Evolutionary conservation across 2,888 invertebrate genomes (phyloP).

Genomic region (Pinctada fucata): DNA sequence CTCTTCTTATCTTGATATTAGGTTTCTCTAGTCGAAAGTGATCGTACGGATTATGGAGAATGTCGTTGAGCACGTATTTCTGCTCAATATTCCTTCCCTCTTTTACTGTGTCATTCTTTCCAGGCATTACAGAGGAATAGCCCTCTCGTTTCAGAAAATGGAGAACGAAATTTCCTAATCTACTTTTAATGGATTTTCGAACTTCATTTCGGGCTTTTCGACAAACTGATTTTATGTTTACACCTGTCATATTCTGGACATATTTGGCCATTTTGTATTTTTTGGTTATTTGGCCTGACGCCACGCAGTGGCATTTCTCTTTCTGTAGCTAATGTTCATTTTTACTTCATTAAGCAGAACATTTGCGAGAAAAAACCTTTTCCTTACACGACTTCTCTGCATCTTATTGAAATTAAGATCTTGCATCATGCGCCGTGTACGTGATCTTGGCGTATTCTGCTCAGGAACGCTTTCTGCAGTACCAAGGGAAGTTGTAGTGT

Average conservation of each 20-base stretch:
- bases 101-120: not conserved
- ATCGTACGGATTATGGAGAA: not conserved
- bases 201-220: not conserved
- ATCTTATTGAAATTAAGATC: not conserved
- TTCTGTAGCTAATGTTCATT: not conserved
- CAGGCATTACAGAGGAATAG: not conserved
- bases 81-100: not conserved
- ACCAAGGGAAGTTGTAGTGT: not conserved
- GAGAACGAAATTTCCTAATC: not conserved
- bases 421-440: not conserved
- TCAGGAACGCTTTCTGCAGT: not conserved
- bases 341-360: not conserved
- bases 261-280: not conserved
- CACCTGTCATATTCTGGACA: not conserved
- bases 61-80: not conserved
- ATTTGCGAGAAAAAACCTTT: not conserved
- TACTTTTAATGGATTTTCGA: constrained; percentile 11
- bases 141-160: constrained; percentile 1
- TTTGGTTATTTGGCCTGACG: not conserved
- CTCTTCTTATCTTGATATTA: constrained; percentile 26
- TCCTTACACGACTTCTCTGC: not conserved
- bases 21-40: not conserved
- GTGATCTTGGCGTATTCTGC: not conserved
- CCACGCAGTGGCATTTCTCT: not conserved
- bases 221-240: constrained; percentile 8